Evolutionary conservation across 2,888 invertebrate species (phyloP), one percentile per base, ranked within the genome.

Genomic region (Cylloceria caligata): DNA sequence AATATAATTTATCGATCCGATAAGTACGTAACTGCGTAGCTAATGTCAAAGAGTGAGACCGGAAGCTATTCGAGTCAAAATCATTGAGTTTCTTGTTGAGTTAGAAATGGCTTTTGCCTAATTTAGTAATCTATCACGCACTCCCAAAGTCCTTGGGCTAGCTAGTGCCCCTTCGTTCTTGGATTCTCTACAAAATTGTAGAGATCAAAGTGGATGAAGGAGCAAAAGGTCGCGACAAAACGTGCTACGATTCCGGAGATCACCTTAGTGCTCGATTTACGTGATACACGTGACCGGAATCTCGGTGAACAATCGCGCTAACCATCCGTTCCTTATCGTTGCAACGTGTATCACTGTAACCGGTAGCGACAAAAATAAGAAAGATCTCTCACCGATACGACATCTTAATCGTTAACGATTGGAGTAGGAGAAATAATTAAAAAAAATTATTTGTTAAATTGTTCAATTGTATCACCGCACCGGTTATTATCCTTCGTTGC

Each of bases 401-500:
- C 7, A 21, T 49, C 19, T 7, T 9, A 47, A n/a, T n/a, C 19
- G 45, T 19, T 19, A 16, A 19, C 47, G 47, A 49, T 49, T 49
- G 9, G 47, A 6, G 4, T 19, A 6, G 19, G 7, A 19, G 19
- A 47, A 36, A 36, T 36, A 36, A 36, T 36, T 5, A 6, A 6
- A 36, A 1, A 5, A 5, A 36, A 36, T 36, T 3, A 36, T 68
- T n/a, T 68, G 39, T n/a, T n/a, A n/a, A n/a, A n/a, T n/a, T n/a
- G n/a, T 30, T 4, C 30, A 30, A 30, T 80, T 78, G 55, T 62
- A 7, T 39, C 76, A 52, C 34, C 19, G 60, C 76, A 60, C 68
- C 68, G 42, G 34, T 73, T 69, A n/a, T n/a, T n/a, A 77, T 69
- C 69, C 77, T 81, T 81, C 83, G 83, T 83, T 83, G 81, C 83